Conservation (phyloP, 2,888 invertebrate species). For the Heteropelma amictum region DNA sequence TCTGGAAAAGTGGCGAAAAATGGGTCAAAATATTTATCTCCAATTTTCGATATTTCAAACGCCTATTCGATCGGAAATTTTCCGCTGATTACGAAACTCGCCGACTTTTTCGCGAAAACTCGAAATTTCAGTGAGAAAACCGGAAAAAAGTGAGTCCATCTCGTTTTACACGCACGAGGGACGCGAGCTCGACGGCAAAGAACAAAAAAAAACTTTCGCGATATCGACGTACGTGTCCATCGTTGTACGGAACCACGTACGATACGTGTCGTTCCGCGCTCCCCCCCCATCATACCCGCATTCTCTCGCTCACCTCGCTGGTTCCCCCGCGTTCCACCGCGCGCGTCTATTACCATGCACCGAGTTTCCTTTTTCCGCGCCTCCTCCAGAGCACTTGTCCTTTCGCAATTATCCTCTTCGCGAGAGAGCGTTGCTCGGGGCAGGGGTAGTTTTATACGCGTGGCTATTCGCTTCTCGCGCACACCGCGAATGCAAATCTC, state of each 20-base stretch:
- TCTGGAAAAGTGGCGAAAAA: no score
- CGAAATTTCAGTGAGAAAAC: no score
- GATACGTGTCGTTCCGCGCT: constrained; percentile 72
- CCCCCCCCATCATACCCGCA: constrained; percentile 36
- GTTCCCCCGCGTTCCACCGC: constrained; percentile 37
- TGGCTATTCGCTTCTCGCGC: constrained; percentile 56
- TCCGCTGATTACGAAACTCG: no score
- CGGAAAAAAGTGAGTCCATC: neutral
- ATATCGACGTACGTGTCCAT: constrained; percentile 72
- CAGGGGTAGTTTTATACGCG: constrained; percentile 50
- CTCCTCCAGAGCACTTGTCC: neutral
- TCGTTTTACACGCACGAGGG: constrained; percentile 8
- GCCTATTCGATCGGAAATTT: no score
- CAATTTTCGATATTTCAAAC: no score
- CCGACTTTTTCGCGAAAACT: no score
- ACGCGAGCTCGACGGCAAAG: constrained; percentile 57
- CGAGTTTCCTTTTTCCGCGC: neutral
- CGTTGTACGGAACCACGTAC: constrained; percentile 68
- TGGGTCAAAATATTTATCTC: no score
- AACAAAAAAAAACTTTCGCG: constrained; percentile 62
- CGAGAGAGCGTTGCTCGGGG: constrained; percentile 2
- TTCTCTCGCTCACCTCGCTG: constrained; percentile 46
- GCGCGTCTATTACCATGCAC: constrained; percentile 12
- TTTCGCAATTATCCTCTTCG: constrained; percentile 52
- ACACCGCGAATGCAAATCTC: constrained; percentile 66